These are phyloP conservation scores for Brenthis ino DNA, from an alignment of 2,888 invertebrate genomes.

Conservation along the genomic window DNA sequence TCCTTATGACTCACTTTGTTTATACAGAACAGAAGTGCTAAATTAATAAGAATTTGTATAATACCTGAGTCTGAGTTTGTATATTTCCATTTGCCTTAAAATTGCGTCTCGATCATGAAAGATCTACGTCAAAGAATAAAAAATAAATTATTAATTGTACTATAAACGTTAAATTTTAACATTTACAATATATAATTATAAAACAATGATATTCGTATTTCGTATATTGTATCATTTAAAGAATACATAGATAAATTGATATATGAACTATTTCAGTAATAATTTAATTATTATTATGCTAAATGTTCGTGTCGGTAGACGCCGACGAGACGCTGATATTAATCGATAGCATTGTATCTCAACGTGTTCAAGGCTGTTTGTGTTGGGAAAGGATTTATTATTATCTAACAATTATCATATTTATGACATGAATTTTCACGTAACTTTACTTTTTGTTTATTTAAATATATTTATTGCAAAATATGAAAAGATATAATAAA, in stretches of 20 bases:
- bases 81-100: slow-evolving; percentile 18
- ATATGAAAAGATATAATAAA: not conserved
- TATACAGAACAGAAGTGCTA: slow-evolving; percentile 31
- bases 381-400: slow-evolving; percentile 12
- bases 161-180: not conserved
- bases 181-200: no score
- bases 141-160: not conserved
- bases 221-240: not conserved
- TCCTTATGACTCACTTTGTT: slow-evolving; percentile 47
- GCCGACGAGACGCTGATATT: not conserved
- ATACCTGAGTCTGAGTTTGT: slow-evolving; percentile 22
- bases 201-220: not conserved
- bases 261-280: not conserved
- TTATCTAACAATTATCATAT: slow-evolving; percentile 4
- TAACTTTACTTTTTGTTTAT: not conserved
- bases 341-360: slow-evolving; percentile 14
- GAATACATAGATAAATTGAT: not conserved
- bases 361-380: slow-evolving; percentile 7
- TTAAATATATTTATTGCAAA: not conserved
- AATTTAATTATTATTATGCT: not conserved
- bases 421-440: not conserved
- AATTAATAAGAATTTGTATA: slow-evolving; percentile 28
- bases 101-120: not conserved
- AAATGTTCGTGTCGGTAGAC: not conserved
- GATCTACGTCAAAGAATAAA: not conserved